These are phyloP conservation scores for Platygyra sinensis DNA, from an alignment of 64 coral and sea anemone genomes.

Conservation along the genomic window DNA sequence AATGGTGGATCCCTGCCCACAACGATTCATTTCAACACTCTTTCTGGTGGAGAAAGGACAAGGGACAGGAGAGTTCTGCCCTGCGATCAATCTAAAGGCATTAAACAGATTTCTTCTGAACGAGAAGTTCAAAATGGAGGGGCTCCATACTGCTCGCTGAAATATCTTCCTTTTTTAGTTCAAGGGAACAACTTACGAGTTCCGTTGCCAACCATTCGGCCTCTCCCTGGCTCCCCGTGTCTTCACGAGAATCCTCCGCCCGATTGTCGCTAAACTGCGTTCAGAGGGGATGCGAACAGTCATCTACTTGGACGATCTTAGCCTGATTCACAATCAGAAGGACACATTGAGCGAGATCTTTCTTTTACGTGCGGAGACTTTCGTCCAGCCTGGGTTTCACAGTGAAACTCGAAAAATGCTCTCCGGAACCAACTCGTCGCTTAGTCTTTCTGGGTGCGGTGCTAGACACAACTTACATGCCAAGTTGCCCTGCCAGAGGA, in stretches of 20 bases:
- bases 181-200: slow-evolving; percentile 33
- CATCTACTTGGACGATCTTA: slow-evolving; percentile 54
- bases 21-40: slow-evolving; percentile 56
- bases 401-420: slow-evolving; percentile 55
- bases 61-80: slow-evolving; percentile 31
- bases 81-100: slow-evolving; percentile 40
- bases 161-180: slow-evolving; percentile 40
- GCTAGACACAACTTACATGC: slow-evolving; percentile 8
- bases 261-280: slow-evolving; percentile 1
- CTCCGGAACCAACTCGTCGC: slow-evolving; percentile 17
- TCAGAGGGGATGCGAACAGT: slow-evolving; percentile 40
- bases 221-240: slow-evolving; percentile 32
- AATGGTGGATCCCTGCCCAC: slow-evolving; percentile 33
- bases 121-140: slow-evolving; percentile 59
- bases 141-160: slow-evolving; percentile 22
- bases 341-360: slow-evolving; percentile 2
- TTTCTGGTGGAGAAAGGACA: slow-evolving; percentile 54
- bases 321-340: slow-evolving; percentile 41
- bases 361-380: background rate
- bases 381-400: slow-evolving; percentile 38
- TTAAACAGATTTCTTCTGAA: slow-evolving; percentile 40
- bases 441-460: slow-evolving; percentile 46
- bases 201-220: slow-evolving; percentile 50
- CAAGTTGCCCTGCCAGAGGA: slow-evolving; percentile 25
- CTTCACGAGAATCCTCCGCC: slow-evolving; percentile 42